Evolutionary conservation across 2,797 vertebrate species (phyloP), one percentile per base, ranked within the genome.

Genomic region (Danionella dracula): DNA sequence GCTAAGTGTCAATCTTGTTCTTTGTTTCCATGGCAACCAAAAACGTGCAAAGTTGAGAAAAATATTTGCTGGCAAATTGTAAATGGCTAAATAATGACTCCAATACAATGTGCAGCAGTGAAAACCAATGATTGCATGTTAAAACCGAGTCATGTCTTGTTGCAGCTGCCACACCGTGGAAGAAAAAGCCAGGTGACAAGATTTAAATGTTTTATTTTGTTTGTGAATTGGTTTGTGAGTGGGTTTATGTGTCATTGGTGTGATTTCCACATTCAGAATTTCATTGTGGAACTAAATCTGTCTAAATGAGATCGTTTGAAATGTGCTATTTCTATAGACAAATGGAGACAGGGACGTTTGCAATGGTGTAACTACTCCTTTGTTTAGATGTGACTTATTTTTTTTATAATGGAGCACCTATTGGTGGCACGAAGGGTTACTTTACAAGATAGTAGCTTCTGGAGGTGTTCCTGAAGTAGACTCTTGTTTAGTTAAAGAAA

Each of bases 141-240:
- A 48, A 46, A 42, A 12, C 4, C 44, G 42, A 32, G 4, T 49
- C 62, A 27, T 72, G 66, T 69, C 35, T 16, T 79, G 63, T 81
- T 68, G 69, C 77, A 85, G 84, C 90, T 82, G 90, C 91, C 58
- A 93, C 93, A 76, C 92, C 93, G 1, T 94, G 93, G 93, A 95
- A 92, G 86, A 94, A 93, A 87, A 94, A 94, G 88, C 85, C 87
- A 85, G 93, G 93, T 95, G 82, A 92, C 81, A 35, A 42, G 12
- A 53, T 19, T 42, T 34, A 16, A n/a, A 41, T 8, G 19, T 29
- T 27, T 46, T 48, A 50, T 58, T 21, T 42, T n/a, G 19, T 35
- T 29, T 27, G 3, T 3, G 23, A 27, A 27, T 27, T 27, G n/a
- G n/a, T n/a, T n/a, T 38, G 9, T n/a, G 19, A 5, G 37, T 41